Base-by-base conservation (phyloP, 2,797 vertebrate genomes). In the Xiphophorus birchmanni region DNA sequence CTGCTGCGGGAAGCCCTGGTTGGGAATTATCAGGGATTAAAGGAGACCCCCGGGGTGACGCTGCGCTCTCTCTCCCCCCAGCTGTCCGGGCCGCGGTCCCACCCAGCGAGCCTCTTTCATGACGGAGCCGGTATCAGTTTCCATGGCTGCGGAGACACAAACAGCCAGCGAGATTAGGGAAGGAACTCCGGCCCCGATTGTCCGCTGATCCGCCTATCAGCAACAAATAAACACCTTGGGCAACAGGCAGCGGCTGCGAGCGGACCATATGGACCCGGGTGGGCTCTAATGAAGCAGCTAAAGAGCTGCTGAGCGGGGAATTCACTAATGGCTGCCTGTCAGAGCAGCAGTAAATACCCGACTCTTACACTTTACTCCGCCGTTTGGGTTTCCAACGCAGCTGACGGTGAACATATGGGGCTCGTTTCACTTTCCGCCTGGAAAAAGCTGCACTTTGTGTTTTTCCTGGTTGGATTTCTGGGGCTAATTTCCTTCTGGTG, bases 151-250 rank as follows among this genome's bases (percentile, higher is more conserved):
- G 18, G 84, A 91, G 94, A 95, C 92, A 94, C 95, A 95, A 95
- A 95, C 94, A 94, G 89, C 82, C 88, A 48, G 84, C 80, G 86
- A 94, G 94, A 95, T 95, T 95, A 96, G 80, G 88, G 85, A 80
- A 84, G 87, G 92, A 94, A 94, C 93, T 86, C 90, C 47, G 29
- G 92, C 84, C 90, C 95, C 80, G 92, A 94, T 93, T 94, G 90
- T 92, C 81, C 8, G 83, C 74, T 94, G 93, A 95, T 95, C 94
- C 94, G 84, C 91, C 93, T 92, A 95, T 95, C 95, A 95, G 94
- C 94, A 89, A 93, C 94, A 95, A 94, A 95, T 95, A 95, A 96
- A 96, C 96, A 95, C 94, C 92, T 93, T 81, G 83, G 89, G 80
- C 85, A 85, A 44, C 82, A 85, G 82, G 89, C 90, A 71, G 76